Conservation (phyloP, 2,113 vertebrate genomes). For the Laticauda colubrina region DNA sequence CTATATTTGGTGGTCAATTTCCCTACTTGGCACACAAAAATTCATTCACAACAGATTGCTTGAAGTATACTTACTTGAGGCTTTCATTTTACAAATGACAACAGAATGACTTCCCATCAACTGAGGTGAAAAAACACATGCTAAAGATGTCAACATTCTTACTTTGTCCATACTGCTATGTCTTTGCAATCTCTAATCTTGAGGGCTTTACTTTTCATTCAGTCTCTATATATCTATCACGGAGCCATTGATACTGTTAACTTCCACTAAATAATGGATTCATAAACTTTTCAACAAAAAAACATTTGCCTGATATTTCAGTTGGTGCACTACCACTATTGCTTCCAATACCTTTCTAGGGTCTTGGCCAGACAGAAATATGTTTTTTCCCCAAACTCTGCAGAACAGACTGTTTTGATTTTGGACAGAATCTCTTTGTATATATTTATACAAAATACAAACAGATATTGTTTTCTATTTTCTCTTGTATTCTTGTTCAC, state of each 20-base stretch:
- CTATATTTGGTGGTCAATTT: neutral
- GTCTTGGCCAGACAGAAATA: neutral
- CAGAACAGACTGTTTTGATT: neutral
- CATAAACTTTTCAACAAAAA: neutral
- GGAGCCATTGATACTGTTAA: neutral
- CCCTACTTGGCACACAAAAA: neutral
- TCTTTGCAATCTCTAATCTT: neutral
- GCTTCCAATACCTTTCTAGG: neutral
- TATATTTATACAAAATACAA: neutral
- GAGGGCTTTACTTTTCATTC: neutral
- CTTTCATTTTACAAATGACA: neutral
- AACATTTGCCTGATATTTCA: neutral
- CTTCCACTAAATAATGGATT: neutral
- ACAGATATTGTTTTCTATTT: neutral
- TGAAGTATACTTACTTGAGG: neutral
- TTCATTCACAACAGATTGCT: neutral
- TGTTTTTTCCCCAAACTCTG: neutral
- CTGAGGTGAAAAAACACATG: neutral
- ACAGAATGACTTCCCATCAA: neutral
- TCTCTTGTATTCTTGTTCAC: neutral
- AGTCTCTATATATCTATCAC: neutral
- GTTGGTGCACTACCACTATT: too few relatives aligned
- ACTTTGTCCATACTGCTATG: neutral
- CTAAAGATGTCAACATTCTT: neutral
- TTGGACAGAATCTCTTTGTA: neutral